Conservation (phyloP, 2,797 vertebrate genomes). For the Amazona ochrocephala region DNA sequence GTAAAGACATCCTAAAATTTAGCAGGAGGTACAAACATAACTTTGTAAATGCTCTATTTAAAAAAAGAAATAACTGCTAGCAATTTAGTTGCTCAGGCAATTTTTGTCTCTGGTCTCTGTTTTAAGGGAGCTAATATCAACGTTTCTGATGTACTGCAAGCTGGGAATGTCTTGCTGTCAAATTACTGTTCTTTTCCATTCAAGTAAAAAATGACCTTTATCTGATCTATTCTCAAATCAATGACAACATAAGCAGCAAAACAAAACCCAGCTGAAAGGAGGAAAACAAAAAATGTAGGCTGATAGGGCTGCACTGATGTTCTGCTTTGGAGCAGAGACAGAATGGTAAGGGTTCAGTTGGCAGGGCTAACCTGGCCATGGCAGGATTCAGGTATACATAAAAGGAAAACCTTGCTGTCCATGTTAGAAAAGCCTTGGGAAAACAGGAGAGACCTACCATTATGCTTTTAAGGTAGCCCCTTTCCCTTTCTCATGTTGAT, state of each 20-base stretch:
- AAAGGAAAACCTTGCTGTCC: not conserved
- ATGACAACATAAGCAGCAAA: conserved; percentile 42
- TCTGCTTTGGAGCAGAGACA: not conserved
- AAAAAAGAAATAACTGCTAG: not conserved
- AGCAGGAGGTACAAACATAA: not conserved
- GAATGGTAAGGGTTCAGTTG: not conserved
- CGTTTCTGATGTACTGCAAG: not conserved
- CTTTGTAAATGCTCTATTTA: not conserved
- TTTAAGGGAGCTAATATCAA: conserved; percentile 3
- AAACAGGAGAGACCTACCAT: not conserved
- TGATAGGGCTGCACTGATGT: not conserved
- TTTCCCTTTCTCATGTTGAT: accelerated
- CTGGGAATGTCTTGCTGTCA: conserved; percentile 28
- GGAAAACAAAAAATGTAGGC: not conserved
- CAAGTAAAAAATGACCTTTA: conserved; percentile 55
- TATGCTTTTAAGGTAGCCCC: accelerated
- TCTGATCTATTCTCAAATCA: not conserved
- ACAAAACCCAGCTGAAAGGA: not conserved
- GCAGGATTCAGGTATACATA: accelerated
- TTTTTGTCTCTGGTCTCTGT: not conserved
- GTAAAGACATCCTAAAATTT: not conserved
- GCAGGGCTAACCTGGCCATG: not conserved
- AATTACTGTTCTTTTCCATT: conserved; percentile 11
- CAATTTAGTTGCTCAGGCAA: not conserved
- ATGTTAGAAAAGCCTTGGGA: not conserved